Base-by-base conservation (phyloP, 2,797 vertebrate species). In the Girardinus metallicus region DNA sequence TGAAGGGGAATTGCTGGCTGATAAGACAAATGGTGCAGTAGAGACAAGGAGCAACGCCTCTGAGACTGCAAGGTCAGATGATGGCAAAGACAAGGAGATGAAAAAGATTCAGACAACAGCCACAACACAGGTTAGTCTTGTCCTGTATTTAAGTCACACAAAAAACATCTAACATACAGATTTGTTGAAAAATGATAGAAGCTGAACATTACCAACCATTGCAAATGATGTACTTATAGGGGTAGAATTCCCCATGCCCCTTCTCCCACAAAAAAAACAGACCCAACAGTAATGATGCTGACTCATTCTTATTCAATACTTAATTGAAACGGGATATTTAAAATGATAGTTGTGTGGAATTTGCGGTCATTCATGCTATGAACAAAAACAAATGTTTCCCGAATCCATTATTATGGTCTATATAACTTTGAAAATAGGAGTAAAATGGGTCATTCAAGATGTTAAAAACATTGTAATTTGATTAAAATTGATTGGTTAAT, bases 51-150 rank as follows among this genome's bases (percentile, higher is more conserved):
- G 95, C 92, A 94, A 95, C 80, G 92, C 95, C 76, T 97, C 96
- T 76, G 97, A 98, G 83, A 95, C 97, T 0, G 97, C 97, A 88
- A 95, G 95, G 87, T 97, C 96, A 55, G 97, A 97, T 12, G 96
- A 98, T 80, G 95, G 96, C 81, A 97, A 97, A 88, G 97, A 97
- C 64, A 98, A 97, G 82, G 97, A 98, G 87, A 95, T 95, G 68
- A 96, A 96, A 91, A 99, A 97, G 93, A 98, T 99, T 90, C 97
- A 97, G 90, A 99, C 98, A 10, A 98, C 91, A 4, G 89, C 97
- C n/a, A 98, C 97, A 31, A 98, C 97, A 26, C 98, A 99, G 95
- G 98, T 98, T 86, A 87, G 95, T 85, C 12, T 2, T 16, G 41
- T 70, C 23, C 43, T 71, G 41, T n/a, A 29, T 43, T n/a, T n/a